phyloP scores from a whole-genome alignment of 2,888 invertebrate genomes.

The Drosophila conformis region DNA sequence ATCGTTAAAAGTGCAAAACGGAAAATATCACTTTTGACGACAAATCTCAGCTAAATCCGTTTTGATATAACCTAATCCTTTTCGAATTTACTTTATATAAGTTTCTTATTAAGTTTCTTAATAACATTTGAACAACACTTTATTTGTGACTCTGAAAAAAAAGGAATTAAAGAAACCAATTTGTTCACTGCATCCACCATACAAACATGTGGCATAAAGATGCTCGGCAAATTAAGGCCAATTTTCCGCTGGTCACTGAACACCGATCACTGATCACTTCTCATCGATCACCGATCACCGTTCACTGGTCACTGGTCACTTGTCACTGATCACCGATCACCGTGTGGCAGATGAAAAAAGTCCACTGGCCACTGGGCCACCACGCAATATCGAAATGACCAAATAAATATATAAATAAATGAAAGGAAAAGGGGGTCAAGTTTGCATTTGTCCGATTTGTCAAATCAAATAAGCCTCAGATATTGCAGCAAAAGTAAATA shows the following conservation, averaged over 20 bases:
- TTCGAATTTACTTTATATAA: neutral
- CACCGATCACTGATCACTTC: neutral
- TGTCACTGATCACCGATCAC: neutral
- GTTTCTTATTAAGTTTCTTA: neutral
- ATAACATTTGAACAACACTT: neutral
- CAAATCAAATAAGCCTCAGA: conserved; percentile 42
- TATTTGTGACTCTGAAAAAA: neutral
- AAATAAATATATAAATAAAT: neutral
- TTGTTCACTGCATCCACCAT: neutral
- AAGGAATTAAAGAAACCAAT: neutral
- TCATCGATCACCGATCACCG: neutral
- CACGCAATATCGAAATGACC: conserved; percentile 7
- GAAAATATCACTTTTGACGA: neutral
- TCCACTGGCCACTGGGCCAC: neutral
- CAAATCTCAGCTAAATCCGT: neutral
- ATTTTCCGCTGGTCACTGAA: conserved; percentile 10
- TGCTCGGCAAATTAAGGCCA: conserved; percentile 25
- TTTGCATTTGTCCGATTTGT: conserved; percentile 51
- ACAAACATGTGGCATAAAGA: conserved; percentile 5
- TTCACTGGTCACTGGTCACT: neutral
- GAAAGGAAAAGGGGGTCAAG: conserved; percentile 64
- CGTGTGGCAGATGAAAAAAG: conserved; percentile 1
- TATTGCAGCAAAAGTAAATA: conserved; percentile 58
- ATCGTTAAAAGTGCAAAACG: neutral
- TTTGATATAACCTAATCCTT: neutral